A percentile compares a stretch with the other conserved stretches of the same genome.
Conservation (phyloP, 2,113 vertebrate genomes). For the Theropithecus gelada region DNA sequence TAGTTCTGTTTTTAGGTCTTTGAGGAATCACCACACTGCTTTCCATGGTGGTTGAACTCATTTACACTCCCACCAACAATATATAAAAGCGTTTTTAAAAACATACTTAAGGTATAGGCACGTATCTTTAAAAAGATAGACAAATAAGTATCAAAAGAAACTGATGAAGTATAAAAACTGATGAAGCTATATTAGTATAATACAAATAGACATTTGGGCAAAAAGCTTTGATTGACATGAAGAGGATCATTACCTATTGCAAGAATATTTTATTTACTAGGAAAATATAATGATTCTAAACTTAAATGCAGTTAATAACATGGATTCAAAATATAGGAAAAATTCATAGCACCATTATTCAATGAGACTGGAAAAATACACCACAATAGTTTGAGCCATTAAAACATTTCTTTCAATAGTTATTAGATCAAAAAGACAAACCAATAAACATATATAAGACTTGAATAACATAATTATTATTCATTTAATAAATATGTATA, state of each 20-base stretch:
- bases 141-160: not conserved
- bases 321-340: not conserved
- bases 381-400: not conserved
- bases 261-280: not conserved
- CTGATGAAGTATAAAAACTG: not conserved
- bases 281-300: not conserved
- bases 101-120: not conserved
- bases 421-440: not conserved
- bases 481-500: not conserved
- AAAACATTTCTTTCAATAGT: not conserved
- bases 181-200: not conserved
- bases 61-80: too few relatives aligned
- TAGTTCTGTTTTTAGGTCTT: too few relatives aligned
- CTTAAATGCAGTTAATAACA: not conserved
- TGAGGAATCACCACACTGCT: too few relatives aligned
- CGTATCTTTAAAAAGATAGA: not conserved
- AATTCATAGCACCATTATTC: not conserved
- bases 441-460: not conserved
- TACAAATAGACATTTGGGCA: not conserved
- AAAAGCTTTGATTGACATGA: not conserved
- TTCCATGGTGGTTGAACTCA: too few relatives aligned
- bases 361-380: not conserved
- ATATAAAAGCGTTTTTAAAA: too few relatives aligned
- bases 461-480: not conserved
- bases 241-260: not conserved